phyloP scores from a whole-genome alignment of 1,140 invertebrate genomes.

The Aphelenchoides besseyi region DNA sequence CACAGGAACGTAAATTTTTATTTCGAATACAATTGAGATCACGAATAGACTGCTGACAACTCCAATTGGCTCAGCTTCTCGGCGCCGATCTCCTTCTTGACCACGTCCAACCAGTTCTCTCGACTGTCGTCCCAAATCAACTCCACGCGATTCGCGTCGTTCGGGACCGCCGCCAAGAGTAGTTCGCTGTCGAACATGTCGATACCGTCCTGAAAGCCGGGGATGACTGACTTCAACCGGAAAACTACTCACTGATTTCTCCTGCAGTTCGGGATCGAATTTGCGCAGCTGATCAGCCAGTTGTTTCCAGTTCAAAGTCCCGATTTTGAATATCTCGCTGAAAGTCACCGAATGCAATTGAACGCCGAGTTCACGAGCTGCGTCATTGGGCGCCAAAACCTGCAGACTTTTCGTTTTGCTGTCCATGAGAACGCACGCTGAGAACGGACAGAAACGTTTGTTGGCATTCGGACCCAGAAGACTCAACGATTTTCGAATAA shows the following conservation, averaged over 20 bases:
- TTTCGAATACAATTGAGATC: neutral
- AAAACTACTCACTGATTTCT: constrained; percentile 36
- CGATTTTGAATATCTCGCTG: constrained; percentile 42
- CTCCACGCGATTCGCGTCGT: constrained; percentile 34
- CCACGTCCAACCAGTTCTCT: constrained; percentile 42
- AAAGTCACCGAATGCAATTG: constrained; percentile 44
- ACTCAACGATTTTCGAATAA: constrained; percentile 33
- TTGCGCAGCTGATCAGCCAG: constrained; percentile 29
- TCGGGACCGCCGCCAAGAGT: constrained; percentile 29
- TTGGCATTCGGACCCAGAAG: constrained; percentile 37
- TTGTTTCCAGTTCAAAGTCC: constrained; percentile 40
- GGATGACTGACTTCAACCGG: neutral
- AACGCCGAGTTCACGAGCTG: constrained; percentile 32
- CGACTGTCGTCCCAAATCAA: constrained; percentile 52
- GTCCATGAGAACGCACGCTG: constrained; percentile 41
- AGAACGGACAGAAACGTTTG: constrained; percentile 51
- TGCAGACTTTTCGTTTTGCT: constrained; percentile 40
- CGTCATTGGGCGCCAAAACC: constrained; percentile 37
- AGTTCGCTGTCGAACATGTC: constrained; percentile 55
- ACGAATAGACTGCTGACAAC: constrained; percentile 16
- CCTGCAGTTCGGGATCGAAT: constrained; percentile 49
- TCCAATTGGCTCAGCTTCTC: constrained; percentile 27
- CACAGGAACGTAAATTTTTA: too few species aligned
- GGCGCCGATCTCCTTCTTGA: constrained; percentile 29
- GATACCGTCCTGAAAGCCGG: constrained; percentile 48